Conservation (phyloP, 2,797 vertebrate species). For the Cirrhinus molitorella region DNA sequence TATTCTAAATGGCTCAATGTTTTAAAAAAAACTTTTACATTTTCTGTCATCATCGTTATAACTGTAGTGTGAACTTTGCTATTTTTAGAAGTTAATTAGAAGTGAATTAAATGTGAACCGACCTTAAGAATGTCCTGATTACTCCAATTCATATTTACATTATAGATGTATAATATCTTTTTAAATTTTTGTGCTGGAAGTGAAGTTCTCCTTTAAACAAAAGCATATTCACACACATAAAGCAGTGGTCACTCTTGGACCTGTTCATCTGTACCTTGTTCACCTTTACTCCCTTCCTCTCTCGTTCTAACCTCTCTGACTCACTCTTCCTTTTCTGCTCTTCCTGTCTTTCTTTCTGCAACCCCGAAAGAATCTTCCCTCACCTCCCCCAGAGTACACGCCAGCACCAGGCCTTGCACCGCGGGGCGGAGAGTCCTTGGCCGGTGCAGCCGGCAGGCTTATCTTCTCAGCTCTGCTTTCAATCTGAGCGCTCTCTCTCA, state of each 20-base stretch:
- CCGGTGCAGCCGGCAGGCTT: conserved; percentile 46
- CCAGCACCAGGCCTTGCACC: conserved; percentile 53
- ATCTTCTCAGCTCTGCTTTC: conserved; percentile 62
- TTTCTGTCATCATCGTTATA: background rate
- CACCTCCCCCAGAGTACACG: conserved; percentile 48
- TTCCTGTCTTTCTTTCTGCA: conserved; percentile 39
- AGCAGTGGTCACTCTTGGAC: conserved; percentile 18
- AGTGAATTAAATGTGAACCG: background rate
- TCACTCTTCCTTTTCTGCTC: conserved; percentile 27
- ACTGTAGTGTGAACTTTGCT: background rate
- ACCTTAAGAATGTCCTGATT: background rate
- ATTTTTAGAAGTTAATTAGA: background rate
- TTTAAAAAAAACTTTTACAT: background rate
- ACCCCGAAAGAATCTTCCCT: conserved; percentile 35
- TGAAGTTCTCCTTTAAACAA: no score
- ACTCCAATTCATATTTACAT: background rate
- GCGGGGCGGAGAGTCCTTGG: conserved; percentile 58
- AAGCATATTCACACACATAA: no score
- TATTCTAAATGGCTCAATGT: background rate
- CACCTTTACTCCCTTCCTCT: conserved; percentile 47
- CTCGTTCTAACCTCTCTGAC: conserved; percentile 56
- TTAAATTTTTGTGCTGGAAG: no score
- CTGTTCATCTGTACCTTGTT: conserved; percentile 46
- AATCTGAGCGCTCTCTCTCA: conserved; percentile 53
- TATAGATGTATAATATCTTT: background rate